Evolutionary conservation across 2,888 invertebrate species (phyloP).

Genomic region (Tachina fera): DNA sequence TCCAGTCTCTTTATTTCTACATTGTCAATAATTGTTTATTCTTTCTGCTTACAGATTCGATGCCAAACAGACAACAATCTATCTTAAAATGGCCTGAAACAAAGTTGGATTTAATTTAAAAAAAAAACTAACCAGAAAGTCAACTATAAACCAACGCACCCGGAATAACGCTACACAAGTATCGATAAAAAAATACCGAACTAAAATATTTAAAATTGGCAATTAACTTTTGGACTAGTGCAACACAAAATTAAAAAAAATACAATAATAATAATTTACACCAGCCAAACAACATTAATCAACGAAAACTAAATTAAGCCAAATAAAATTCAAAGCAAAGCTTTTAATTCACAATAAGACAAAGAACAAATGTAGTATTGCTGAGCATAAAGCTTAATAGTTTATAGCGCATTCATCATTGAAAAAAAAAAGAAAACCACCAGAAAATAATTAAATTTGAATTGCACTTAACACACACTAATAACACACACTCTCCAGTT

Average conservation of each 20-base stretch:
- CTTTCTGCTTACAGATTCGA: conserved; percentile 44
- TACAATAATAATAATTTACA: background rate
- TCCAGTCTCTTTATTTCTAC: background rate
- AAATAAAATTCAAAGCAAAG: conserved; percentile 40
- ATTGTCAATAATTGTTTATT: background rate
- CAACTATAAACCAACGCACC: conserved; percentile 62
- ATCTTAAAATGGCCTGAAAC: conserved; percentile 60
- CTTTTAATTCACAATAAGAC: conserved; percentile 34
- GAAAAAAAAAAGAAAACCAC: conserved; percentile 24
- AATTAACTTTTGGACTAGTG: conserved; percentile 38
- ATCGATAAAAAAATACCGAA: conserved; percentile 11
- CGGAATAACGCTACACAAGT: conserved; percentile 70
- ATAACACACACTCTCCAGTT: conserved; percentile 51
- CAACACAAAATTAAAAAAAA: conserved; percentile 38
- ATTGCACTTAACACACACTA: conserved; percentile 32
- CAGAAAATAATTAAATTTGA: conserved; percentile 10
- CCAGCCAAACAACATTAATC: conserved; percentile 47
- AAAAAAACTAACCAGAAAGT: conserved; percentile 19
- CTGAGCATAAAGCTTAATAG: conserved; percentile 67
- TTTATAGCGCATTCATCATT: conserved; percentile 66
- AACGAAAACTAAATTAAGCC: conserved; percentile 40
- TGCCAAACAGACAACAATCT: conserved; percentile 22
- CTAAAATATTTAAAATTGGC: conserved; percentile 57
- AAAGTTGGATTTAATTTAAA: conserved; percentile 6
- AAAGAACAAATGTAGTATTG: conserved; percentile 62